Evolutionary conservation across 2,888 invertebrate species (phyloP), one percentile per base, ranked within the genome.

Genomic region (Morpho deidamia): DNA sequence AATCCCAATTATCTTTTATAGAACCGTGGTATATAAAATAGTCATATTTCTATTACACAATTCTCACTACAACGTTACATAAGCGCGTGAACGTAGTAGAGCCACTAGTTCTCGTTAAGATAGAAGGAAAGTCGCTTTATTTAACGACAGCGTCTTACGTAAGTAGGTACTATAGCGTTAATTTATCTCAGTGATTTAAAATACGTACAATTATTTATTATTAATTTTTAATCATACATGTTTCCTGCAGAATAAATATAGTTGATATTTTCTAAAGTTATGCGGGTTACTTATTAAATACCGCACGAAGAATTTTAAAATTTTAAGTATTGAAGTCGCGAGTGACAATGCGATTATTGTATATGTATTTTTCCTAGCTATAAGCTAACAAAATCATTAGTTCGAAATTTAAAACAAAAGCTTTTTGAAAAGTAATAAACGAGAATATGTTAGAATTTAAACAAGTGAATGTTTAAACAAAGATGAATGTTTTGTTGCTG

Each of bases 11-110:
- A 23, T 23, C 23, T 5, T 23, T 23, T 23, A 23, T 23, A 5
- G 23, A 23, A 23, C 23, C n/a, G n/a, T n/a, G n/a, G 1, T 14
- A 2, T 14, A 14, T 14, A 23, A 23, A 23, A 23, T 23, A 23
- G 23, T 5, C 23, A 5, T n/a, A n/a, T 23, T 23, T 49, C 42
- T 49, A 14, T 51, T 43, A 57, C 39, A 23, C 40, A 57, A 50
- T 45, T 33, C 10, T 34, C 40, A 44, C 46, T 39, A 45, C 42
- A 58, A 48, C 39, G 37, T 58, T 58, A 58, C 38, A 45, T 58
- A 55, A 55, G 12, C 34, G 48, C 57, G 38, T 51, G 55, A 54
- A 37, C 42, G 50, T 42, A 45, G 39, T 39, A 42, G 12, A n/a
- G 12, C 11, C 11, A 11, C 48, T 41, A 8, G 11, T 58, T 46